These are phyloP conservation scores for Lamellibrachia columna DNA, from an alignment of 2,888 invertebrate species.

Conservation along the genomic window DNA sequence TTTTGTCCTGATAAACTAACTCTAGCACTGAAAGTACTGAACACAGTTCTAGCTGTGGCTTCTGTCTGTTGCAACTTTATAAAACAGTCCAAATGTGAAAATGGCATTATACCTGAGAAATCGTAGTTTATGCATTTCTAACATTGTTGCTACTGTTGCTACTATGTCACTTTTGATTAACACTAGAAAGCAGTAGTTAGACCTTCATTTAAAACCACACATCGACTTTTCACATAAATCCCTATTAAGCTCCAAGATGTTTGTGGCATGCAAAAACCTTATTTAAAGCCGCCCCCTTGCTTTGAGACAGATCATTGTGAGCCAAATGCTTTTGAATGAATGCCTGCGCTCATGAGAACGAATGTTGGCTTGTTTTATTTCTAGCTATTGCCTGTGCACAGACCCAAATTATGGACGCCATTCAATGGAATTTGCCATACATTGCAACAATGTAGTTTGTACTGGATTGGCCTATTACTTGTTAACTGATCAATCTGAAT, in stretches of 20 bases:
- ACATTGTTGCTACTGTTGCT: no score
- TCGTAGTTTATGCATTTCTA: no score
- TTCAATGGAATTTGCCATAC: background rate
- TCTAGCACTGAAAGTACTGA: no score
- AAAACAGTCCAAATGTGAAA: no score
- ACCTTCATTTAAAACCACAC: background rate
- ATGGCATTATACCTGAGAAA: no score
- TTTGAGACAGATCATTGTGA: no score
- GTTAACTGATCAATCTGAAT: background rate
- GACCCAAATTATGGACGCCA: no score
- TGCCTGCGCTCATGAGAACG: background rate
- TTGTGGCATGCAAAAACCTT: background rate
- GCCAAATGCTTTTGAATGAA: background rate
- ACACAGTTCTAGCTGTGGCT: no score
- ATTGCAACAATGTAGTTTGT: background rate
- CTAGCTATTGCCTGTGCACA: background rate
- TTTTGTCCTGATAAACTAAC: no score
- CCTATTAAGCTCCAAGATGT: background rate
- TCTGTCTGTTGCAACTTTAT: no score
- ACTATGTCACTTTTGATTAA: background rate
- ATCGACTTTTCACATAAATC: background rate
- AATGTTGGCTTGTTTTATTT: constrained; percentile 10
- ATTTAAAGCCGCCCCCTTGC: background rate
- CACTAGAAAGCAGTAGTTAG: background rate
- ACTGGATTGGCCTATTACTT: background rate